Conservation (phyloP, 2,113 vertebrate species). For the Spilogale gracilis region DNA sequence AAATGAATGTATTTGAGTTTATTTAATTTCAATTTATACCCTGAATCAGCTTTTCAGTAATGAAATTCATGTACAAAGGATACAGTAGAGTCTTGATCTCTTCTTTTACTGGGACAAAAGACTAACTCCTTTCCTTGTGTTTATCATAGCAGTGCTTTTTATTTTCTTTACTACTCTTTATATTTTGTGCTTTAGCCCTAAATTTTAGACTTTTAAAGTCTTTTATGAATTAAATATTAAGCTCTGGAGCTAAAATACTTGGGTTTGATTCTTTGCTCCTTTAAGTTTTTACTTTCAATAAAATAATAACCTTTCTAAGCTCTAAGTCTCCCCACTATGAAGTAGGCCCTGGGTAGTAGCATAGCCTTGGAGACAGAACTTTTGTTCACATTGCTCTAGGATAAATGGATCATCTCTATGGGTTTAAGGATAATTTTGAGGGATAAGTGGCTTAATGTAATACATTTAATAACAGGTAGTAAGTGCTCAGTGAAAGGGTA, state of each 20-base stretch:
- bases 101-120: background rate
- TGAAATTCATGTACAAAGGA: slow-evolving; percentile 71
- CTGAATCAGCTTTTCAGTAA: slow-evolving; percentile 74
- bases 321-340: background rate
- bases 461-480: background rate
- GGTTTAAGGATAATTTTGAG: background rate
- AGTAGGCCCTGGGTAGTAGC: background rate
- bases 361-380: background rate
- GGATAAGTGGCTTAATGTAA: background rate
- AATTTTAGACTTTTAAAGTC: background rate
- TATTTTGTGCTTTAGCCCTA: background rate
- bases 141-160: background rate
- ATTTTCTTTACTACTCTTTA: background rate
- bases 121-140: background rate
- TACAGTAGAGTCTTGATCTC: background rate
- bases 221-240: slow-evolving; percentile 41
- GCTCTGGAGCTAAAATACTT: background rate
- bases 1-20: slow-evolving; percentile 72
- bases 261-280: background rate
- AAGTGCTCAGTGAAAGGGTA: background rate
- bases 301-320: background rate
- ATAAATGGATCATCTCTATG: background rate
- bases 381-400: background rate
- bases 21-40: slow-evolving; percentile 68
- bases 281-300: background rate